Conservation (phyloP, 2,888 invertebrate species). For the Lucinisca nassula region DNA sequence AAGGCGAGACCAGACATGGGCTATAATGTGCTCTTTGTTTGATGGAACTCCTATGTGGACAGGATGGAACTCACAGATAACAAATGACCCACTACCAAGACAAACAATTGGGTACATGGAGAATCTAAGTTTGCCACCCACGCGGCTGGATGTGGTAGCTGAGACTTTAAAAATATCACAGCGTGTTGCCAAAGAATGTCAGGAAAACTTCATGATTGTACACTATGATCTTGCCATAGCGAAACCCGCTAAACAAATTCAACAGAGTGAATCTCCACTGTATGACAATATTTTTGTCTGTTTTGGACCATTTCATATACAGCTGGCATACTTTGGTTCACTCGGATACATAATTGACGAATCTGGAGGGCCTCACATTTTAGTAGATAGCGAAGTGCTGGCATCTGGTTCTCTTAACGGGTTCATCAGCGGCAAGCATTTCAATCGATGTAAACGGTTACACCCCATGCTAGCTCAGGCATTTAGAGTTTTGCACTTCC, state of each 20-base stretch:
- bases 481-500: too few relatives aligned
- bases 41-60: constrained; percentile 47
- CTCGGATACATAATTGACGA: constrained; percentile 66
- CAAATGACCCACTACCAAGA: constrained; percentile 47
- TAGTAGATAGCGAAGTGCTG: constrained; percentile 65
- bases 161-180: constrained; percentile 57
- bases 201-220: constrained; percentile 32
- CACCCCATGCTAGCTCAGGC: too few relatives aligned
- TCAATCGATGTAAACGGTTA: too few relatives aligned
- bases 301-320: constrained; percentile 68
- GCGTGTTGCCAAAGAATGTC: constrained; percentile 48
- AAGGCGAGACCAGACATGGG: background rate
- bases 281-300: constrained; percentile 71
- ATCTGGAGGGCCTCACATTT: constrained; percentile 63
- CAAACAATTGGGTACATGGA: constrained; percentile 58
- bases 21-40: constrained; percentile 5
- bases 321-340: constrained; percentile 64
- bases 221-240: constrained; percentile 45
- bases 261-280: constrained; percentile 54
- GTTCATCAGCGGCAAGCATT: too few relatives aligned
- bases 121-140: constrained; percentile 52
- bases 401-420: constrained; percentile 55
- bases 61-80: constrained; percentile 57
- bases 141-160: constrained; percentile 54
- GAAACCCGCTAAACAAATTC: constrained; percentile 66